Conservation (phyloP, 2,888 invertebrate species). For the Idaea straminata region DNA sequence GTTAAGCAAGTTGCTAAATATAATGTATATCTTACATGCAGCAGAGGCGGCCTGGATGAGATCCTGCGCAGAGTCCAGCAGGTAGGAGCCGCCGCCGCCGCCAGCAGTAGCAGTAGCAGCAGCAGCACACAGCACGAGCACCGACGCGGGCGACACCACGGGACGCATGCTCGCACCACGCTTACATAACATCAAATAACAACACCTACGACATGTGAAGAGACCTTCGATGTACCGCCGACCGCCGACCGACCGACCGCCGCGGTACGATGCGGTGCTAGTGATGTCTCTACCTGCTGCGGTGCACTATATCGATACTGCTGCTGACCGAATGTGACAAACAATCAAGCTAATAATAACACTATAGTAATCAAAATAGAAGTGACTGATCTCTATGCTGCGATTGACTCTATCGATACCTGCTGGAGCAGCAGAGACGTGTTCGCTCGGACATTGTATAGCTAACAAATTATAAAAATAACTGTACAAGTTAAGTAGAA, state of each 20-base stretch:
- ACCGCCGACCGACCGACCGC: neutral
- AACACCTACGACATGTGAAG: constrained; percentile 25
- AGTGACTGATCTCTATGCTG: too few relatives aligned
- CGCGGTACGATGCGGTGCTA: neutral
- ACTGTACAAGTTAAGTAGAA: too few relatives aligned
- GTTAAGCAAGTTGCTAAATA: too few relatives aligned
- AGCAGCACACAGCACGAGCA: constrained; percentile 14
- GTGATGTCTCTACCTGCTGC: too few relatives aligned
- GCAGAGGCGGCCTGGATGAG: constrained; percentile 47
- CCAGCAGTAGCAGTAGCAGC: constrained; percentile 15
- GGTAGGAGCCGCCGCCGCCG: constrained; percentile 39
- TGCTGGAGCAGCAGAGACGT: too few relatives aligned
- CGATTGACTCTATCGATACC: too few relatives aligned
- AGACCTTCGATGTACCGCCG: constrained; percentile 16
- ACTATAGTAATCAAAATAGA: too few relatives aligned
- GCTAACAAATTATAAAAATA: too few relatives aligned
- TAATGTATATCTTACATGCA: constrained; percentile 42
- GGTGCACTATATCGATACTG: too few relatives aligned
- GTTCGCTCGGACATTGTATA: too few relatives aligned
- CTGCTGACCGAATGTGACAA: too few relatives aligned
- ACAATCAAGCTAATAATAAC: too few relatives aligned
- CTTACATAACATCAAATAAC: constrained; percentile 37
- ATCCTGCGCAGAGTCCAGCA: constrained; percentile 43
- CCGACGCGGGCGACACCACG: constrained; percentile 23
- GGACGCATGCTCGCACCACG: constrained; percentile 33